Evolutionary conservation across 2,113 vertebrate genomes (phyloP), one percentile per base, ranked within the genome.

Genomic region (Phalacrocorax carbo): DNA sequence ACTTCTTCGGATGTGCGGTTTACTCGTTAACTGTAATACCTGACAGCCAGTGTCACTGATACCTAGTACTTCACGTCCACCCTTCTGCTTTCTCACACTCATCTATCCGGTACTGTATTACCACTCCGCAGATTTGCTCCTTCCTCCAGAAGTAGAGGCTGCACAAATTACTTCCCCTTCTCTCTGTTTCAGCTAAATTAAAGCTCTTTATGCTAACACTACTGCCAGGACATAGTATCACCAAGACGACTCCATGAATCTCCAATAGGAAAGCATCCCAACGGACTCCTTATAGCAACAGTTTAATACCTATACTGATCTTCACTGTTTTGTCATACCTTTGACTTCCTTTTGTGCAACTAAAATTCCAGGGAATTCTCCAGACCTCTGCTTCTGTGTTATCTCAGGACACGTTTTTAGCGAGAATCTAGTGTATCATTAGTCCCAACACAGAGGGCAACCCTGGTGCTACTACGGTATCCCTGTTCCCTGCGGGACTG

Each of bases 391-490:
- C 42, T 76, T 58, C 71, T 42, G 12, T 40, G 16, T 32, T 54
- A 42, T 15, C 18, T 68, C 52, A 64, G 21, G 57, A 36, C 9
- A 23, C 21, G 15, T 15, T 82, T 73, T 78, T 68, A 52, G 38
- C 65, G 73, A n/a, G n/a, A 61, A n/a, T 58, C 21, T 34, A 32
- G 4, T 10, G 8, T 9, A 52, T 30, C 29, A 12, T 48, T 48
- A 82, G 8, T 51, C 16, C 7, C 32, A 86, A 40, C 4, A 27
- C 5, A 49, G 9, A 86, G 13, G 42, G 5, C 16, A 88, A 69
- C 7, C 4, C 23, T 11, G 2, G 0, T 7, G 3, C 38, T 62
- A 10, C 40, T 25, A 32, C 25, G 11, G 21, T 11, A 65, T 7
- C 36, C 17, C 22, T 36, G 49, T 13, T 73, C 20, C 20, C 55